phyloP scores from a whole-genome alignment of 1,140 invertebrate genomes.

The Hyposmocoma kahamanoa region DNA sequence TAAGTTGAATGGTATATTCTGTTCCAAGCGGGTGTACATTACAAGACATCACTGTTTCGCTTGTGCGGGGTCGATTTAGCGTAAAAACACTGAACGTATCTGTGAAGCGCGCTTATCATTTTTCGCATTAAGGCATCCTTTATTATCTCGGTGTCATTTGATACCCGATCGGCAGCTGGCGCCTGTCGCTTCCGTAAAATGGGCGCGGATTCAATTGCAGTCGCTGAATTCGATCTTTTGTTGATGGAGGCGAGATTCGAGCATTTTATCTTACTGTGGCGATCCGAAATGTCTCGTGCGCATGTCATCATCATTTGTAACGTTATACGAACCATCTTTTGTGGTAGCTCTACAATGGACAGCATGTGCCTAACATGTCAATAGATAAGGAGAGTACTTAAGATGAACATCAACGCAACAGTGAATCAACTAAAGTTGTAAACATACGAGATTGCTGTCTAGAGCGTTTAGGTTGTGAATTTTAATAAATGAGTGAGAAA shows the following conservation, averaged over 20 bases:
- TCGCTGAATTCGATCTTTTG: slow-evolving; percentile 61
- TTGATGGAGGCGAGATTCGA: slow-evolving; percentile 57
- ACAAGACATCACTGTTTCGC: slow-evolving; percentile 54
- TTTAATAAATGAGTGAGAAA: too few relatives aligned
- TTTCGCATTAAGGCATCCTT: slow-evolving; percentile 59
- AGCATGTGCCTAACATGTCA: slow-evolving; percentile 34
- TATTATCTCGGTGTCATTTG: slow-evolving; percentile 22
- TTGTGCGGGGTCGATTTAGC: slow-evolving; percentile 60
- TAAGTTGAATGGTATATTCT: slow-evolving; percentile 37
- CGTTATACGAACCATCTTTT: slow-evolving; percentile 38
- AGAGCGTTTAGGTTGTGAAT: too few relatives aligned
- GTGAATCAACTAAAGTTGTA: too few relatives aligned
- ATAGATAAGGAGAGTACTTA: slow-evolving; percentile 17
- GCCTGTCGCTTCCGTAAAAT: slow-evolving; percentile 59
- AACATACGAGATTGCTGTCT: too few relatives aligned
- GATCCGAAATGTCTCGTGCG: slow-evolving; percentile 58
- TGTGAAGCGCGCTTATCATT: slow-evolving; percentile 49
- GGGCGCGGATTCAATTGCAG: slow-evolving; percentile 44
- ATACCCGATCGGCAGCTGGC: slow-evolving; percentile 54
- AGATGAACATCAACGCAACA: slow-evolving; percentile 22
- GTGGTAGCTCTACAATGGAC: slow-evolving; percentile 46
- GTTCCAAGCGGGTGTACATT: slow-evolving; percentile 37
- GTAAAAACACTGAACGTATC: slow-evolving; percentile 53
- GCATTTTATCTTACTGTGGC: slow-evolving; percentile 42
- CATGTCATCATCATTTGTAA: slow-evolving; percentile 48